Evolutionary conservation across 2,113 vertebrate species (phyloP).

Genomic region (Gambusia affinis): DNA sequence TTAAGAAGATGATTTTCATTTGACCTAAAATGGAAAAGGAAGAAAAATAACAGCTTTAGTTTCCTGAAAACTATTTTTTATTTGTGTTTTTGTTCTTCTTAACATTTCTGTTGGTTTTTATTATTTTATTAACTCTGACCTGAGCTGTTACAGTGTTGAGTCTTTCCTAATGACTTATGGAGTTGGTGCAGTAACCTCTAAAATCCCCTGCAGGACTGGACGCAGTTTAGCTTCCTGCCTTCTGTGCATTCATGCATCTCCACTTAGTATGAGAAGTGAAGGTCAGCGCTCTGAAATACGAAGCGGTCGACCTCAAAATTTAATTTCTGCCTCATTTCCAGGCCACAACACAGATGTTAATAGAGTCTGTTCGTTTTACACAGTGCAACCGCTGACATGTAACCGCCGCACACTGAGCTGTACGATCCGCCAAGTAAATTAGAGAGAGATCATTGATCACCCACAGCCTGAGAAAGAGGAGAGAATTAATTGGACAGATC

Average conservation of each 20-base stretch:
- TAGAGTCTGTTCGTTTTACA: constrained; percentile 17
- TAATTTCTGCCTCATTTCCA: constrained; percentile 62
- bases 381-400: constrained; percentile 17
- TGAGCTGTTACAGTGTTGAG: not conserved
- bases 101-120: not conserved
- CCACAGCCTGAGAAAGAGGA: constrained; percentile 28
- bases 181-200: not conserved
- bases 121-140: not conserved
- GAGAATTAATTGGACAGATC: constrained; percentile 53
- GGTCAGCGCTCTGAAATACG: constrained; percentile 56
- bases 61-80: too few species aligned
- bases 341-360: constrained; percentile 41
- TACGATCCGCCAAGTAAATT: constrained; percentile 38
- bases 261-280: constrained; percentile 51
- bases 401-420: not conserved
- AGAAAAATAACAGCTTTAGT: not conserved
- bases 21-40: too few species aligned
- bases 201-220: not conserved
- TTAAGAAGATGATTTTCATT: too few species aligned
- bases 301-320: constrained; percentile 51
- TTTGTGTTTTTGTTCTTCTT: not conserved
- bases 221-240: constrained; percentile 3
- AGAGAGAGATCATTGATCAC: constrained; percentile 60
- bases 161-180: not conserved
- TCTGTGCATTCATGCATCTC: constrained; percentile 50